Evolutionary conservation across 2,113 vertebrate genomes (phyloP).

Genomic region (Cyprinodon brontotheroides): DNA sequence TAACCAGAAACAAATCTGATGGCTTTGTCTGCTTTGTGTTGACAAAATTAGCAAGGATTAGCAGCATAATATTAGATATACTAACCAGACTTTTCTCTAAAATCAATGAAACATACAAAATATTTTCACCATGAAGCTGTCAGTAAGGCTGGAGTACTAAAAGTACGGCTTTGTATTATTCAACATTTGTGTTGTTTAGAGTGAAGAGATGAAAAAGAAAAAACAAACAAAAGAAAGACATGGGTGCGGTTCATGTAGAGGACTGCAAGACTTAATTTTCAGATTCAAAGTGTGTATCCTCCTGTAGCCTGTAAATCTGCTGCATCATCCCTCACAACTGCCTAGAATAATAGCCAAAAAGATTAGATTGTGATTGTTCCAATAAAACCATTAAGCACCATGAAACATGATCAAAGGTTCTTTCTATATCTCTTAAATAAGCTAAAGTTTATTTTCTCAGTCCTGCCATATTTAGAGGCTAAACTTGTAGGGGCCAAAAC

Average conservation of each 20-base stretch:
- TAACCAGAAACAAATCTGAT: not conserved
- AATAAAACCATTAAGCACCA: not conserved
- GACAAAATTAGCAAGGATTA: not conserved
- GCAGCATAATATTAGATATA: not conserved
- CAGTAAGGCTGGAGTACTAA: not conserved
- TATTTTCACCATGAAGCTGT: not conserved
- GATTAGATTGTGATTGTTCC: too few relatives aligned
- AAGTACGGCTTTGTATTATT: not conserved
- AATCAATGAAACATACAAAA: not conserved
- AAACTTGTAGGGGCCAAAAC: too few relatives aligned
- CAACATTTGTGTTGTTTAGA: not conserved
- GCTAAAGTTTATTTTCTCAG: too few relatives aligned
- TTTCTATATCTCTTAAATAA: not conserved
- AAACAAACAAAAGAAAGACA: too few relatives aligned
- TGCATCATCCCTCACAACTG: not conserved
- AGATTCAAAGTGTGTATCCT: not conserved
- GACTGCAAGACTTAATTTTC: not conserved
- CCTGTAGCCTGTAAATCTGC: not conserved
- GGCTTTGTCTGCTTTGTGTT: not conserved
- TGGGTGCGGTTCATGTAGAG: too few relatives aligned
- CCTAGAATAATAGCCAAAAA: not conserved
- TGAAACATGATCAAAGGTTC: not conserved
- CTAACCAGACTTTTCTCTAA: not conserved
- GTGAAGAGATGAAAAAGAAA: too few relatives aligned
- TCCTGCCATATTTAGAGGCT: too few relatives aligned